Conservation (phyloP, 1,140 invertebrate genomes). For the Chironomus tepperi region DNA sequence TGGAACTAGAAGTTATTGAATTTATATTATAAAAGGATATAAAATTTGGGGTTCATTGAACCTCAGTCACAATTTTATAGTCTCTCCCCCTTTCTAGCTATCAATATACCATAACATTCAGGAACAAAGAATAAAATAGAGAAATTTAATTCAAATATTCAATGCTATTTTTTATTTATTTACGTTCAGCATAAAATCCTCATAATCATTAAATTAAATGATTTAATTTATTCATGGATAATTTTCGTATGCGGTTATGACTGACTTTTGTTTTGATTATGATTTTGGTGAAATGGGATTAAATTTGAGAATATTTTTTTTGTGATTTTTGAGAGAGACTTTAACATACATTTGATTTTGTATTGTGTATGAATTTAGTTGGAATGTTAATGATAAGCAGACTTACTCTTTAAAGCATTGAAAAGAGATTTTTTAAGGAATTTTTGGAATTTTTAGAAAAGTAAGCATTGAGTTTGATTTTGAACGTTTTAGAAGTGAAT, state of each 20-base stretch:
- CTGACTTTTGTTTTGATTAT: not conserved
- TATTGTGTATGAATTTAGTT: not conserved
- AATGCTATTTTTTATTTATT: no score
- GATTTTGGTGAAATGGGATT: not conserved
- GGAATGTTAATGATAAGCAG: no score
- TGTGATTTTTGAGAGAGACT: not conserved
- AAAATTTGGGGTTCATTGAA: not conserved
- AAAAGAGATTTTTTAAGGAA: no score
- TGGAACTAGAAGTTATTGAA: not conserved
- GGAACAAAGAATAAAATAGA: no score
- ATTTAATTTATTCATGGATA: constrained; percentile 9
- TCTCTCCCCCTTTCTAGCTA: not conserved
- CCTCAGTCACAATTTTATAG: not conserved
- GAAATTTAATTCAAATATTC: no score
- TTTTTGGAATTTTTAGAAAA: not conserved
- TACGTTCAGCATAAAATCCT: not conserved
- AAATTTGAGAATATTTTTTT: not conserved
- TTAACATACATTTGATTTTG: not conserved
- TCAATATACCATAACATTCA: no score
- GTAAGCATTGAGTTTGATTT: no score
- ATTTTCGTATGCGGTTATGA: not conserved
- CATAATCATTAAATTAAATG: constrained; percentile 15
- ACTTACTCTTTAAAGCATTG: no score
- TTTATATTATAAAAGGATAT: not conserved
- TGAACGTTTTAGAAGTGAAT: no score